These are phyloP conservation scores for Megastigmus dorsalis DNA, from an alignment of 2,888 invertebrate species.

Conservation along the genomic window DNA sequence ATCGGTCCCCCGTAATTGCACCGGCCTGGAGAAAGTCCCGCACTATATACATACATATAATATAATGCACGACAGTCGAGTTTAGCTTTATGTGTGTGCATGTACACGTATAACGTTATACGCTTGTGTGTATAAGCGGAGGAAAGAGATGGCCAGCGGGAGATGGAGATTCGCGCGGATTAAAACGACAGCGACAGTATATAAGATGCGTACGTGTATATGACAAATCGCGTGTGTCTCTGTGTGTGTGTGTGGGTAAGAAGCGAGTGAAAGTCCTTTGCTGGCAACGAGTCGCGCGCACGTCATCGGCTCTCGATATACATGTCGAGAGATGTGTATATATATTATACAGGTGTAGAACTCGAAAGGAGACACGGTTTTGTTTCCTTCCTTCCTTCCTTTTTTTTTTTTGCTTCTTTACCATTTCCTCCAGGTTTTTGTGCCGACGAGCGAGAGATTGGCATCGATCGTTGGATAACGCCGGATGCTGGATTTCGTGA, in stretches of 20 bases:
- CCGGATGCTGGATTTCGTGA: conserved; percentile 19
- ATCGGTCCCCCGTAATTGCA: conserved; percentile 60
- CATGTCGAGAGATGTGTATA: neutral
- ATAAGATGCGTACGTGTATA: conserved; percentile 64
- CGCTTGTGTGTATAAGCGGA: neutral
- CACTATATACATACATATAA: neutral
- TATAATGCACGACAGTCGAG: neutral
- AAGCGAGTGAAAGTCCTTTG: conserved; percentile 67
- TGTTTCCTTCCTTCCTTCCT: too few relatives aligned
- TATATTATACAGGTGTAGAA: too few relatives aligned
- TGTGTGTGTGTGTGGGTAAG: neutral
- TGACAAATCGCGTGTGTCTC: too few relatives aligned
- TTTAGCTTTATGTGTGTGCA: neutral
- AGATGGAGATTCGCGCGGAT: conserved; percentile 49
- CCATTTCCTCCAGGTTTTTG: too few relatives aligned
- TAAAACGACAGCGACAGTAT: conserved; percentile 54
- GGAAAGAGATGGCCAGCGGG: neutral
- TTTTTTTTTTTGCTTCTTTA: neutral
- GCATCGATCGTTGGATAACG: conserved; percentile 6
- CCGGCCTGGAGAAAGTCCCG: conserved; percentile 67
- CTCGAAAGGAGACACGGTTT: too few relatives aligned
- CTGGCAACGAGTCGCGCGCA: neutral
- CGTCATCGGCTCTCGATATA: neutral
- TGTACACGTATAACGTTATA: neutral
- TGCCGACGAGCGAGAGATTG: neutral